Evolutionary conservation across 2,113 vertebrate species (phyloP), one percentile per base, ranked within the genome.

Genomic region (Tyrannus savana): DNA sequence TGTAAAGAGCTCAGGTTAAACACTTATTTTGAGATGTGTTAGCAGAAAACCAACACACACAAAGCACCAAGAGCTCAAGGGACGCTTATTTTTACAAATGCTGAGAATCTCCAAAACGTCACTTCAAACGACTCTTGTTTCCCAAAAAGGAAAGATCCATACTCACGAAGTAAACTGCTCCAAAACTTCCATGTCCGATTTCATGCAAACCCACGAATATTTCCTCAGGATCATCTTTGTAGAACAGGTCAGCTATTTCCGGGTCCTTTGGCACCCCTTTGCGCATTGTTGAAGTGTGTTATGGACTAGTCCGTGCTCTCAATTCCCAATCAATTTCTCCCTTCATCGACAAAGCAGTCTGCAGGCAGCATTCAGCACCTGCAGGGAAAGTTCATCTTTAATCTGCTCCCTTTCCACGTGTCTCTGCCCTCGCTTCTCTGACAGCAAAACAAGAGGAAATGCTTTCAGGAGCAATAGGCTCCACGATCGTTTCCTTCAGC

Each of bases 111-210:
- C n/a, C 12, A 33, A 44, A 39, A 19, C 0, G 0, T 11, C 60
- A 27, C 17, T 53, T 15, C 3, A 76, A 73, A 50, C 4, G 0
- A 39, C 14, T 49, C 19, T 0, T 0, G 0, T 31, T 82, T 28
- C 30, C 49, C 27, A 62, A 19, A 28, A 52, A 13, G 5, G 5
- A 15, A 77, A 67, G 13, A 67, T 31, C 47, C 47, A 21, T 93
- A 98, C 98, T 98, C 89, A 98, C 98, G 94, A 98, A 98, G 72
- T 98, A 98, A 95, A 98, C 98, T 14, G 98, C 98, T 96, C 98
- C 98, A 77, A 98, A 98, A 76, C 98, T 98, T 89, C 98, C 98
- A 97, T 98, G 98, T 77, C 98, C 98, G 28, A 98, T 98, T 95
- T 98, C 98, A 75, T 98, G 98, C 75, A 98, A 96, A 67, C 97